Conservation (phyloP, 2,888 invertebrate genomes). For the Megastigmus dorsalis region DNA sequence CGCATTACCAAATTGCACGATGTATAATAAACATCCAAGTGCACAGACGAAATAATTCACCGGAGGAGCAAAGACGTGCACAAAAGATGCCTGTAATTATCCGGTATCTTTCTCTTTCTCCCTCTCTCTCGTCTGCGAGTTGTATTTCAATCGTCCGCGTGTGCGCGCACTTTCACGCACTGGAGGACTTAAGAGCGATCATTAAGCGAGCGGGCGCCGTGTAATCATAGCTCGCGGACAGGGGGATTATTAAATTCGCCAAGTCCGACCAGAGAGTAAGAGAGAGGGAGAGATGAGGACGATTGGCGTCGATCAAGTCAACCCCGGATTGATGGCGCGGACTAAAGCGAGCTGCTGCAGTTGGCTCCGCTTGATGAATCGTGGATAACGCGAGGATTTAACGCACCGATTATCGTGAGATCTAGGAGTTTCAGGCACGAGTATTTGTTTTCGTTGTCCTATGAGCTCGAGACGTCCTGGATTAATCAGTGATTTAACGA, state of each 20-base stretch:
- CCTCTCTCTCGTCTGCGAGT: conserved; percentile 23
- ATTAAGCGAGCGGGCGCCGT: conserved; percentile 21
- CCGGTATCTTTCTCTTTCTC: too few relatives aligned
- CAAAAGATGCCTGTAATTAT: conserved; percentile 25
- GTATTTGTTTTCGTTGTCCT: too few relatives aligned
- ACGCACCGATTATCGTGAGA: conserved; percentile 5
- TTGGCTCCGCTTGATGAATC: too few relatives aligned
- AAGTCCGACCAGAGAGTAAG: background rate
- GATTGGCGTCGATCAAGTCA: conserved; percentile 23
- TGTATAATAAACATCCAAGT: too few relatives aligned
- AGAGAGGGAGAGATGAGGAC: too few relatives aligned
- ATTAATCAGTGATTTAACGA: too few relatives aligned
- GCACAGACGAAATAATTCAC: conserved; percentile 39
- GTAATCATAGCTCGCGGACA: conserved; percentile 18
- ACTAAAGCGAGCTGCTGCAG: too few relatives aligned
- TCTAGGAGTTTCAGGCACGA: too few relatives aligned
- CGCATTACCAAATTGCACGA: too few relatives aligned
- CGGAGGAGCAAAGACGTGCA: background rate
- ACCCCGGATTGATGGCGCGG: conserved; percentile 6
- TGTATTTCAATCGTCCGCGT: conserved; percentile 44
- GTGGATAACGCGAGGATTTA: background rate
- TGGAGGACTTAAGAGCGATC: conserved; percentile 4
- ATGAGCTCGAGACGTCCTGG: too few relatives aligned
- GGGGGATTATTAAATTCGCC: conserved; percentile 25
- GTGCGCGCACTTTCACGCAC: background rate